phyloP scores from a whole-genome alignment of 2,797 vertebrate species.

The Octomys mimax region DNA sequence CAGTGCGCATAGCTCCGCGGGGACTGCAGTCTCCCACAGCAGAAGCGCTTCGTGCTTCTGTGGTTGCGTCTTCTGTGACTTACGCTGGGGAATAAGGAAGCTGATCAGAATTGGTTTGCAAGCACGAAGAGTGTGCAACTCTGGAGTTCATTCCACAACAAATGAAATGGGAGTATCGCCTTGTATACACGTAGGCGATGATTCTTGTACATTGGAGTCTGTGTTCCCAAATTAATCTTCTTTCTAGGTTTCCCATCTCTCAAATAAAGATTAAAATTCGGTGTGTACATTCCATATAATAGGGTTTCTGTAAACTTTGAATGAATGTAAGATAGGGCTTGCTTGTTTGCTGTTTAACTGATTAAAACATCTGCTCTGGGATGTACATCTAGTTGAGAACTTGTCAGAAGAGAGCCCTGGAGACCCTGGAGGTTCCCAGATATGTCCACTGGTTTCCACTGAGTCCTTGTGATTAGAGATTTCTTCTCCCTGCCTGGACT shows the following conservation, averaged over 20 bases:
- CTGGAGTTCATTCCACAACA: neutral
- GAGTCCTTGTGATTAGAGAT: neutral
- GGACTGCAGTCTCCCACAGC: neutral
- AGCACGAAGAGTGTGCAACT: neutral
- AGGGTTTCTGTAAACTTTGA: neutral
- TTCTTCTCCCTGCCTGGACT: neutral
- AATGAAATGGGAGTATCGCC: neutral
- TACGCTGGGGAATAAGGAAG: neutral
- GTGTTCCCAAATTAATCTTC: slow-evolving; percentile 21
- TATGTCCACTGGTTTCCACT: neutral
- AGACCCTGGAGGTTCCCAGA: neutral
- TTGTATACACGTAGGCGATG: neutral
- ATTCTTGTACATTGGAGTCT: slow-evolving; percentile 12
- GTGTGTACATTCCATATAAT: neutral
- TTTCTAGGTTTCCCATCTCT: slow-evolving; percentile 15
- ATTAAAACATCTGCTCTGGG: neutral
- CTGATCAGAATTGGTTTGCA: slow-evolving; percentile 5
- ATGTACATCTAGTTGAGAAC: neutral
- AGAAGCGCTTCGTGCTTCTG: neutral
- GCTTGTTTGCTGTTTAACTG: neutral
- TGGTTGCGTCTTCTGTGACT: neutral
- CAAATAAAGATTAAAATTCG: slow-evolving; percentile 49
- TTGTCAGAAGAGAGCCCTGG: neutral
- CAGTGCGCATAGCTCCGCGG: neutral
- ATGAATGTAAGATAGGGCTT: neutral